These are phyloP conservation scores for Nephrocerus scutellatus DNA, from an alignment of 2,888 invertebrate species.

Conservation along the genomic window DNA sequence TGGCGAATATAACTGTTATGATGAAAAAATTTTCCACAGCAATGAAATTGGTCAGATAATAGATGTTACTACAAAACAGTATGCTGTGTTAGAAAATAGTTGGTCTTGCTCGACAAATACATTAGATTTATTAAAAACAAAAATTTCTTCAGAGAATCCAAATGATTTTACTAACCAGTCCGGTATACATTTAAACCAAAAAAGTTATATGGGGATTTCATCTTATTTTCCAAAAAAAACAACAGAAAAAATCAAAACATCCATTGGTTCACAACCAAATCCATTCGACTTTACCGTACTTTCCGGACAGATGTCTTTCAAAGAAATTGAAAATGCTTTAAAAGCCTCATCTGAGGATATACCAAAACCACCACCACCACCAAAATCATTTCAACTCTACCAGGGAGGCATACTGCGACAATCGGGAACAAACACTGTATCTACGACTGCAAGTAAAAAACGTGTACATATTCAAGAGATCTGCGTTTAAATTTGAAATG, in stretches of 20 bases:
- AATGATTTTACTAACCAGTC: slow-evolving; percentile 4
- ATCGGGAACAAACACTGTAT: slow-evolving; percentile 50
- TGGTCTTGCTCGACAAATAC: slow-evolving; percentile 38
- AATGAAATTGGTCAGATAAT: slow-evolving; percentile 27
- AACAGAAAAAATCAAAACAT: background rate
- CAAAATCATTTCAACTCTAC: slow-evolving; percentile 44
- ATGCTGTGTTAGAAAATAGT: slow-evolving; percentile 21
- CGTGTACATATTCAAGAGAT: slow-evolving; percentile 90
- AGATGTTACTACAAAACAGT: slow-evolving; percentile 1
- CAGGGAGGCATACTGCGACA: slow-evolving; percentile 56
- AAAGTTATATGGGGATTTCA: slow-evolving; percentile 30
- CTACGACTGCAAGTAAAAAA: slow-evolving; percentile 72
- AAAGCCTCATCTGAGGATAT: slow-evolving; percentile 46
- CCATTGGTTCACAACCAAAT: slow-evolving; percentile 4
- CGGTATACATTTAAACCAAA: slow-evolving; percentile 18
- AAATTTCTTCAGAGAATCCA: slow-evolving; percentile 17
- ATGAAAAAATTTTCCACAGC: slow-evolving; percentile 50
- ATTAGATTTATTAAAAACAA: slow-evolving; percentile 39
- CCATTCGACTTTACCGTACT: slow-evolving; percentile 39
- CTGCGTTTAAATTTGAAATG: slow-evolving; percentile 57
- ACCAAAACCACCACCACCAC: slow-evolving; percentile 57
- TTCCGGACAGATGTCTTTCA: slow-evolving; percentile 41
- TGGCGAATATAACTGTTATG: slow-evolving; percentile 62
- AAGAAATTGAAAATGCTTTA: slow-evolving; percentile 39
- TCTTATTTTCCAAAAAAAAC: slow-evolving; percentile 28